Conservation (phyloP, 2,797 vertebrate species). For the Melanotaenia trifasciata region DNA sequence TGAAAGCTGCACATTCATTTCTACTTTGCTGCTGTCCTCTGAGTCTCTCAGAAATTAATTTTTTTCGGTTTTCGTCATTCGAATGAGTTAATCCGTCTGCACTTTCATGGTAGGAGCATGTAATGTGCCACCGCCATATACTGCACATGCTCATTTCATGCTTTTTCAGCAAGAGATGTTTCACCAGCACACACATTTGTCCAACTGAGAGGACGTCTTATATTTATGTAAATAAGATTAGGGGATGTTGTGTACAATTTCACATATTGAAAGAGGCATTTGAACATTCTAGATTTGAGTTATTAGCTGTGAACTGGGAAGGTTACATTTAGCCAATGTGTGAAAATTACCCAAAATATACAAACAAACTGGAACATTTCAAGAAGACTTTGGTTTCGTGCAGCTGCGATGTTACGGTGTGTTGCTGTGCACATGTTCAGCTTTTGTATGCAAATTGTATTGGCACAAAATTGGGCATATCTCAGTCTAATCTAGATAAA, state of each 20-base stretch:
- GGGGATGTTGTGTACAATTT: background rate
- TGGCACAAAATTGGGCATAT: background rate
- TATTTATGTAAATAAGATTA: conserved; percentile 2
- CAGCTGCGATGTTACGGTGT: background rate
- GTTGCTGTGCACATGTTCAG: background rate
- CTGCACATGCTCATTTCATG: background rate
- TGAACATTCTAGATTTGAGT: conserved; percentile 1
- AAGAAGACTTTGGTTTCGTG: background rate
- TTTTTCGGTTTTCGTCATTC: background rate
- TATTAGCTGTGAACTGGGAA: conserved; percentile 1
- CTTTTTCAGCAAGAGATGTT: background rate
- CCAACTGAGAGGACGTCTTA: background rate
- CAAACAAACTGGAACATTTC: background rate
- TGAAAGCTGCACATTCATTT: background rate
- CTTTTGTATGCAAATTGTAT: background rate
- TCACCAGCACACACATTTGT: background rate
- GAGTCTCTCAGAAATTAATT: too few species aligned
- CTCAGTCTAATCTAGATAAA: background rate
- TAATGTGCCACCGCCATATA: background rate
- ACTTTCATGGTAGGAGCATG: background rate
- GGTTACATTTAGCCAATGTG: conserved; percentile 4
- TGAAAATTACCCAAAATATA: conserved; percentile 12
- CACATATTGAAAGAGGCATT: conserved; percentile 4
- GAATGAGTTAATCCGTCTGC: background rate
- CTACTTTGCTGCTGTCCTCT: background rate